Evolutionary conservation across 2,113 vertebrate species (phyloP).

Genomic region (Pygoscelis antarcticus): DNA sequence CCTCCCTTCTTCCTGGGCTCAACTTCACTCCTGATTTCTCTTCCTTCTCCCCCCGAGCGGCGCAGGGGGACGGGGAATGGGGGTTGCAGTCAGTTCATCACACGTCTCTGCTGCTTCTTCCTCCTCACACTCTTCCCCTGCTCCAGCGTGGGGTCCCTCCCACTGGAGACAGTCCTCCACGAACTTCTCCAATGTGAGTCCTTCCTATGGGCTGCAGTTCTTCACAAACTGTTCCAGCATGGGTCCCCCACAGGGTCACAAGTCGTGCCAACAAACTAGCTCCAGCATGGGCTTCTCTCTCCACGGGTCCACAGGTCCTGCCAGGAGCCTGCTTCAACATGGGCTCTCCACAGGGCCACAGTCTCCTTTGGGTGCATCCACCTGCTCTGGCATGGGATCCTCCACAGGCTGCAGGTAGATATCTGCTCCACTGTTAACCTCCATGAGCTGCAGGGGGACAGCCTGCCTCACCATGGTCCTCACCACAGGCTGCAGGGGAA

Average conservation of each 20-base stretch:
- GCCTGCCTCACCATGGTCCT: neutral
- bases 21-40: neutral
- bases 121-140: neutral
- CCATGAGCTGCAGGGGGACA: neutral
- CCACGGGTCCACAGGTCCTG: neutral
- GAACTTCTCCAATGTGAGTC: neutral
- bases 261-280: too few species aligned
- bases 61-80: neutral
- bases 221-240: neutral
- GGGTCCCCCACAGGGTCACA: too few species aligned
- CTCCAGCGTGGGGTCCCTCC: neutral
- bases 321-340: neutral
- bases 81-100: neutral
- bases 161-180: fast-evolving
- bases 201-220: neutral
- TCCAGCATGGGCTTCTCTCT: neutral
- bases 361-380: neutral
- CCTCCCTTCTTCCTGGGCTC: neutral
- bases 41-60: neutral
- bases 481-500: neutral
- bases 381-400: neutral
- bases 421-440: neutral
- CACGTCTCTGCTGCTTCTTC: neutral
- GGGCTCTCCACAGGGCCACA: neutral
- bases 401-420: neutral